phyloP scores from a whole-genome alignment of 2,888 invertebrate genomes.

The Agriopis marginaria region DNA sequence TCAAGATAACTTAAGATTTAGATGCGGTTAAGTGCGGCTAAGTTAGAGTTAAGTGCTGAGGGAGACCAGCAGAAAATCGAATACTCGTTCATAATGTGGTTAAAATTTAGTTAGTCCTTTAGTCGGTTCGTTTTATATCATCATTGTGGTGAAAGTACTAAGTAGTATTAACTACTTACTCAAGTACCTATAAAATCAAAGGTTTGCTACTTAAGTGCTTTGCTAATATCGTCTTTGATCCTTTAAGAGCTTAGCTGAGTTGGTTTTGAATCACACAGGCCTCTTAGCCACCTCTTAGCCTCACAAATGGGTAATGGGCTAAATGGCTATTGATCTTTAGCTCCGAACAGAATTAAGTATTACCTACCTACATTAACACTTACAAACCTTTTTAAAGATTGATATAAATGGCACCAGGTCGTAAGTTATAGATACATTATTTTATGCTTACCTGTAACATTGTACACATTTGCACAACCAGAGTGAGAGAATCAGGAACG shows the following conservation, averaged over 20 bases:
- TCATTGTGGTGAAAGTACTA: slow-evolving; percentile 14
- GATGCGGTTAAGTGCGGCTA: slow-evolving; percentile 71
- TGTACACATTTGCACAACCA: too few species aligned
- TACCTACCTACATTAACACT: neutral
- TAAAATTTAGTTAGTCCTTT: slow-evolving; percentile 15
- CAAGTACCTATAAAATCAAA: slow-evolving; percentile 7
- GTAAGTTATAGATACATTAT: too few species aligned
- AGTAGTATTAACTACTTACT: neutral
- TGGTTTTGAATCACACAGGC: slow-evolving; percentile 5
- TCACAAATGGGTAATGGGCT: neutral
- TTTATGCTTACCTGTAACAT: too few species aligned
- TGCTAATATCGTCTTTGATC: slow-evolving; percentile 32
- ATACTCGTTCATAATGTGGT: slow-evolving; percentile 34
- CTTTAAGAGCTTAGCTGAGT: slow-evolving; percentile 20
- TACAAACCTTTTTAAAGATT: neutral
- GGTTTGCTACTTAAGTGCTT: slow-evolving; percentile 28
- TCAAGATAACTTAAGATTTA: slow-evolving; percentile 76
- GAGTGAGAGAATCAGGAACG: too few species aligned
- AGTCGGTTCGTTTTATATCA: neutral
- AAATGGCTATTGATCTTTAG: slow-evolving; percentile 14
- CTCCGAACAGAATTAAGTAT: neutral
- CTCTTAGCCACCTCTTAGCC: slow-evolving; percentile 15
- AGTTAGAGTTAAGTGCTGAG: slow-evolving; percentile 74
- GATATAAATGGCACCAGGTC: too few species aligned
- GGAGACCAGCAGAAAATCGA: slow-evolving; percentile 53